phyloP scores from a whole-genome alignment of 2,888 invertebrate genomes.

The Agonopterix subpropinquella region DNA sequence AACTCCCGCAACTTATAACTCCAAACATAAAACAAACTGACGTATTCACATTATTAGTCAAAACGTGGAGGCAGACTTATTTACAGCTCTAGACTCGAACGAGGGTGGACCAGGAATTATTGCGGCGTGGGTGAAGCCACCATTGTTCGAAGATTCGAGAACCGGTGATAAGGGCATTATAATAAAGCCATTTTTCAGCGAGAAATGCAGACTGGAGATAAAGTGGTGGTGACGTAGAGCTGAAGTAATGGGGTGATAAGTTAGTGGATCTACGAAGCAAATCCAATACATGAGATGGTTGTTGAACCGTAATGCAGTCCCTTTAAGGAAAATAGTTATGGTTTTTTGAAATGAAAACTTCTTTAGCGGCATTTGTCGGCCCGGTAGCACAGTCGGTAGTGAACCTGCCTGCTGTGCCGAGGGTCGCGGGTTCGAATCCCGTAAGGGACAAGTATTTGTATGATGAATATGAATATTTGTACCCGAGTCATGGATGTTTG shows the following conservation, averaged over 20 bases:
- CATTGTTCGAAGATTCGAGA: constrained; percentile 13
- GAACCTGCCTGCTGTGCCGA: too few species aligned
- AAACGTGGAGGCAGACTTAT: neutral
- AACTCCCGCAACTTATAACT: too few species aligned
- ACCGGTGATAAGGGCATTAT: constrained; percentile 8
- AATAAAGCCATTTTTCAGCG: constrained; percentile 11
- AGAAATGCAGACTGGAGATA: constrained; percentile 2
- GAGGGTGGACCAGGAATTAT: constrained; percentile 24
- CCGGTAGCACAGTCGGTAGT: too few species aligned
- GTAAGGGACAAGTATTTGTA: too few species aligned
- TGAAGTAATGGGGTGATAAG: neutral
- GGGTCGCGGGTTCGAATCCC: too few species aligned
- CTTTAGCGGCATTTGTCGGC: too few species aligned
- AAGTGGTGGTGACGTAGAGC: constrained; percentile 3
- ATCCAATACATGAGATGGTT: neutral
- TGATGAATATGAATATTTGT: too few species aligned
- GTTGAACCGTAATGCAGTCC: too few species aligned
- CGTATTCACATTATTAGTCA: constrained; percentile 5
- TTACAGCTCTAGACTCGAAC: constrained; percentile 3
- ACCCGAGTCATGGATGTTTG: too few species aligned
- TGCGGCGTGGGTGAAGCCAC: constrained; percentile 20
- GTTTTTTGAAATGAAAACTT: too few species aligned
- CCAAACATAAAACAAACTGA: constrained; percentile 3
- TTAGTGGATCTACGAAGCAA: neutral
- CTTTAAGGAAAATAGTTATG: too few species aligned